phyloP scores from a whole-genome alignment of 1,140 invertebrate species.

The Apis dorsata region DNA sequence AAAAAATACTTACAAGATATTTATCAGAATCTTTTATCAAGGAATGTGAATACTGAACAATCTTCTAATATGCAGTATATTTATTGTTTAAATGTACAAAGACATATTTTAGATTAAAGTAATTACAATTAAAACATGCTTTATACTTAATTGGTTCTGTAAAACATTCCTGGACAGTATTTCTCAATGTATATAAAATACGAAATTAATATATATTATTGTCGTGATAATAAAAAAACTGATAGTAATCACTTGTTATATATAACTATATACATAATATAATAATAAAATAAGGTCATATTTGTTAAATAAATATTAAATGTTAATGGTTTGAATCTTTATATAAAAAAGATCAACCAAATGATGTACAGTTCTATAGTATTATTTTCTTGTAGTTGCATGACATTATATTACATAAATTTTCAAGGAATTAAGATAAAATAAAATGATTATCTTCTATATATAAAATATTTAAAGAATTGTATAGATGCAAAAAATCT shows the following conservation, averaged over 20 bases:
- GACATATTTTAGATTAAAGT: slow-evolving; percentile 33
- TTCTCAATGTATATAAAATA: slow-evolving; percentile 55
- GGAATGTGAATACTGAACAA: slow-evolving; percentile 65
- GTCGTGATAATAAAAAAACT: slow-evolving; percentile 22
- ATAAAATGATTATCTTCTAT: background rate
- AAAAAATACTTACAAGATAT: slow-evolving; percentile 12
- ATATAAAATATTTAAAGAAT: slow-evolving; percentile 23
- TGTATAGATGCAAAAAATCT: slow-evolving; percentile 19
- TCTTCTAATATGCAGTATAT: slow-evolving; percentile 40
- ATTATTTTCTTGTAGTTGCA: background rate
- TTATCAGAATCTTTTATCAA: slow-evolving; percentile 22
- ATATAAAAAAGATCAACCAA: slow-evolving; percentile 37
- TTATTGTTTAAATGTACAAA: slow-evolving; percentile 55
- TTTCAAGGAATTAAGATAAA: background rate
- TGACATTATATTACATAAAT: background rate
- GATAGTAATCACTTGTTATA: slow-evolving; percentile 56
- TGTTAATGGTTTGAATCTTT: slow-evolving; percentile 60
- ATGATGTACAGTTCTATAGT: slow-evolving; percentile 29
- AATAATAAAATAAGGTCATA: slow-evolving; percentile 53
- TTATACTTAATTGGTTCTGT: slow-evolving; percentile 45
- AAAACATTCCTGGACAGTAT: slow-evolving; percentile 60
- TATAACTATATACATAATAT: no score
- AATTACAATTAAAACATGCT: slow-evolving; percentile 27
- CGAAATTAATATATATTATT: slow-evolving; percentile 21
- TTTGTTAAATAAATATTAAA: slow-evolving; percentile 63